These are phyloP conservation scores for Pluvianellus socialis DNA, from an alignment of 2,113 vertebrate species.

Conservation along the genomic window DNA sequence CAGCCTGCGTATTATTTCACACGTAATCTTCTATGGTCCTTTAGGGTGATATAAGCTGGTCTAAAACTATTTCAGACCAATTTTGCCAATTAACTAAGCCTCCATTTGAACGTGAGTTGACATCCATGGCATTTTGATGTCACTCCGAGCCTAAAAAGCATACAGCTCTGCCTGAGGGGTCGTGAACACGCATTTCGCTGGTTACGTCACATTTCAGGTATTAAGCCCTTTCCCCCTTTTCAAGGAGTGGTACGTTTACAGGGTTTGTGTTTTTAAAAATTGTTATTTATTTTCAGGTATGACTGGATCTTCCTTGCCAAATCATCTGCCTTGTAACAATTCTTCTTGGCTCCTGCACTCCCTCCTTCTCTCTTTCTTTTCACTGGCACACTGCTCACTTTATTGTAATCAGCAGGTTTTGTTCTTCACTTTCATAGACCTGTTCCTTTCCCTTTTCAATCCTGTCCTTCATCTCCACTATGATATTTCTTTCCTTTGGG, in stretches of 20 bases:
- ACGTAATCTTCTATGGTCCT: neutral
- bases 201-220: neutral
- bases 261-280: neutral
- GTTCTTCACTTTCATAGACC: neutral
- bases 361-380: neutral
- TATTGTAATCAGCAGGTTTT: neutral
- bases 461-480: neutral
- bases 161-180: neutral
- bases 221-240: neutral
- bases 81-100: neutral
- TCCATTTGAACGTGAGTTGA: neutral
- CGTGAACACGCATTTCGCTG: neutral
- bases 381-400: neutral
- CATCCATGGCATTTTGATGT: neutral
- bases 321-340: neutral
- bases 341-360: neutral
- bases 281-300: neutral
- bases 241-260: neutral
- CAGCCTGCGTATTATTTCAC: neutral
- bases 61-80: neutral
- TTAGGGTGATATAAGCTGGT: neutral
- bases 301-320: neutral
- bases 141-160: neutral
- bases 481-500: neutral
- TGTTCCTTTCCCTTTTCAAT: neutral